Evolutionary conservation across 2,113 vertebrate genomes (phyloP), one percentile per base, ranked within the genome.

Genomic region (Corvus moneduloides): DNA sequence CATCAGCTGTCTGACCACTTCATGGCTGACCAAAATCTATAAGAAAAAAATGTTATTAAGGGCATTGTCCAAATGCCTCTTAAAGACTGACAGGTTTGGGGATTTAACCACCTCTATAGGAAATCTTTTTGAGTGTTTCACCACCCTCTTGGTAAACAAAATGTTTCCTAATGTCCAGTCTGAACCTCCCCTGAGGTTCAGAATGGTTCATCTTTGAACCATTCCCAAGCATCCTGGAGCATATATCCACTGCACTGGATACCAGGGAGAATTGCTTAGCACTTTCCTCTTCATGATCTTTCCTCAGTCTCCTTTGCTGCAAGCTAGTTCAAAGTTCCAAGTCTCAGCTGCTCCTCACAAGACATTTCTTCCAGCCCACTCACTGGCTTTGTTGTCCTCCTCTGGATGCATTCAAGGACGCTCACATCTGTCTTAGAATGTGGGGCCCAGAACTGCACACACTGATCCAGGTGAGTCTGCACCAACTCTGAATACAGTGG

Each of bases 401-500:
- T 79, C 13, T 67, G 61, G 37, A 52, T 4, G 6, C 23, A 44
- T 35, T 49, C 8, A 48, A 61, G 32, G 32, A 48, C 37, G 14
- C 77, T 23, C 15, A 81, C 9, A 33, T 14, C 8, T 7, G 6
- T 33, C 19, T 66, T 52, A 66, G 68, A 52, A 8, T 32, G 17
- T 41, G 32, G 3, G 27, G 9, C 24, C 24, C 27, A 27, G 56
- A 62, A 54, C 37, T 39, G n/a, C 16, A 23, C 19, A 28, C 6
- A 10, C 2, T 15, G 9, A 2, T 55, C 11, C 20, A 35, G 16
- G 3, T 56, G 23, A 74, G 26, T 32, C 26, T 4, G 5, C 28
- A 69, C 5, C 33, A 54, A 13, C 2, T 2, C 30, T 21, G 20
- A 24, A 11, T 19, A 24, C 8, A 61, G 35, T 0, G 0, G 39